A percentile compares a stretch with the other conserved stretches of the same genome.
Evolutionary conservation across 30 jellyfish, hydroid and myxozoan species (phyloP).

Genomic region (Morbakka virulenta): DNA sequence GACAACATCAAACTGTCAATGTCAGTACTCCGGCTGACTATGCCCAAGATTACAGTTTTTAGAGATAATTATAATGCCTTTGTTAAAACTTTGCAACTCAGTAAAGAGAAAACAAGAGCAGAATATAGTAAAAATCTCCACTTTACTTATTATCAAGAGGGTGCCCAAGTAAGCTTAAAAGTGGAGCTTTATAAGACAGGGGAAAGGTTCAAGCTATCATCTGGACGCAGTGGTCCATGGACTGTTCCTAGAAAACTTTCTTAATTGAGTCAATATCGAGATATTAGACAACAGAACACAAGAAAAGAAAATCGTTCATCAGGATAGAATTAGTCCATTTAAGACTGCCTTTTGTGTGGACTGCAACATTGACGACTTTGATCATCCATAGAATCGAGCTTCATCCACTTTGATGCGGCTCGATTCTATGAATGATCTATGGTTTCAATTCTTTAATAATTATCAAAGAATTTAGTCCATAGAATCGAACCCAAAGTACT

Average conservation of each 20-base stretch:
- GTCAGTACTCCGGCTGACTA: too few relatives aligned
- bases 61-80: not conserved
- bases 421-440: too few relatives aligned
- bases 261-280: conserved; percentile 45
- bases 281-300: conserved; percentile 6
- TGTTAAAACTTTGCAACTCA: not conserved
- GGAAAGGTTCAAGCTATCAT: conserved; percentile 24
- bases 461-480: too few relatives aligned
- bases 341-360: not conserved
- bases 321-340: conserved; percentile 8
- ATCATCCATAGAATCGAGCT: too few relatives aligned
- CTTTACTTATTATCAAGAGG: conserved; percentile 15
- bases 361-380: not conserved
- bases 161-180: conserved; percentile 33
- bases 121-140: conserved; percentile 14
- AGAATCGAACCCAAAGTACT: too few relatives aligned
- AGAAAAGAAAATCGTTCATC: conserved; percentile 28
- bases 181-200: conserved; percentile 13
- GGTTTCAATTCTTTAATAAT: too few relatives aligned
- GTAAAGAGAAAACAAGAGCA: conserved; percentile 22
- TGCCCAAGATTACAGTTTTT: too few relatives aligned
- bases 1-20: not conserved
- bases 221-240: conserved; percentile 50
- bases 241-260: conserved; percentile 11
- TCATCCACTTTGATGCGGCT: not conserved